These are phyloP conservation scores for Meteorus sp. DNA, from an alignment of 1,140 invertebrate genomes.

Conservation along the genomic window DNA sequence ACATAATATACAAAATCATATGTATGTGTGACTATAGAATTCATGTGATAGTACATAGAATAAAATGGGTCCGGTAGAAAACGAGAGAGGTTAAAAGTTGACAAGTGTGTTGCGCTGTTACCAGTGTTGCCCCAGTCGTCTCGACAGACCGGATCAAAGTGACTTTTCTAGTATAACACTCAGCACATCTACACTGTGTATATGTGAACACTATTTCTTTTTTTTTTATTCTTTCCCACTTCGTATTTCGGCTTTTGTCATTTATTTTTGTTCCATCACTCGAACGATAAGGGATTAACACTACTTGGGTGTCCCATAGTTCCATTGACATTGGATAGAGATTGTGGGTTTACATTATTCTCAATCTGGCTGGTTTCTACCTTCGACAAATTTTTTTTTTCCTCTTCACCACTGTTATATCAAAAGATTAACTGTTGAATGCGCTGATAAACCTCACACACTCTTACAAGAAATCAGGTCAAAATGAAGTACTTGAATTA, in stretches of 20 bases:
- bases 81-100: conserved; percentile 13
- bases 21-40: too few relatives aligned
- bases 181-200: background rate
- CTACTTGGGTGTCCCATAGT: background rate
- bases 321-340: background rate
- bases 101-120: conserved; percentile 24
- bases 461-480: too few relatives aligned
- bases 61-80: background rate
- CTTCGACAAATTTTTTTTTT: background rate
- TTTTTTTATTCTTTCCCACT: background rate
- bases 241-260: background rate
- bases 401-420: too few relatives aligned
- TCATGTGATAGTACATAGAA: background rate
- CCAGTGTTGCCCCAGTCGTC: conserved; percentile 8
- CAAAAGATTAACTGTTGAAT: too few relatives aligned
- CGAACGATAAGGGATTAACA: background rate
- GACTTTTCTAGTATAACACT: conserved; percentile 23
- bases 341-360: background rate
- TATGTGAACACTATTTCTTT: background rate
- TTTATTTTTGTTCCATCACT: conserved; percentile 5
- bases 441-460: too few relatives aligned
- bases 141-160: conserved; percentile 19
- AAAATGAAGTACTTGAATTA: too few relatives aligned
- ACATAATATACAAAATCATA: too few relatives aligned
- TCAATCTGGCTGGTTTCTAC: background rate